A percentile compares a stretch with the other conserved stretches of the same genome.
Evolutionary conservation across 2,113 vertebrate species (phyloP).

Genomic region (Varanus komodoensis): DNA sequence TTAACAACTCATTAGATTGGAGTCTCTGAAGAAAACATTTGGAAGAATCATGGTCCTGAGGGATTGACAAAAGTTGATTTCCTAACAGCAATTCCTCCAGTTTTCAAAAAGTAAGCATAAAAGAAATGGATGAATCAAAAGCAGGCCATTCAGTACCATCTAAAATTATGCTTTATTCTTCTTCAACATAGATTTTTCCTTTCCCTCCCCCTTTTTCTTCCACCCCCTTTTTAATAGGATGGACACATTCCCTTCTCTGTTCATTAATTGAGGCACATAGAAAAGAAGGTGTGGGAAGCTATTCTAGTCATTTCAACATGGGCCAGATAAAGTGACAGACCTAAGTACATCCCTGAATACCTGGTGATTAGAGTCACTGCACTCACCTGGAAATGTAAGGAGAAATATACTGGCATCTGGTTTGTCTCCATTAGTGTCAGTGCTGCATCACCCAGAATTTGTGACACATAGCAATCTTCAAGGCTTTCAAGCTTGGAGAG

Average conservation of each 20-base stretch:
- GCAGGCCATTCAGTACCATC: background rate
- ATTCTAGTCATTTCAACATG: background rate
- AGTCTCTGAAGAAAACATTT: background rate
- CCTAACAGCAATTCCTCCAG: background rate
- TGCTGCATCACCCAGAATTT: background rate
- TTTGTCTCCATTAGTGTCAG: background rate
- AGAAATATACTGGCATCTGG: background rate
- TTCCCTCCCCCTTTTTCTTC: too few relatives aligned
- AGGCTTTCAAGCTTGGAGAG: background rate
- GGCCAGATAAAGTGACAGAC: background rate
- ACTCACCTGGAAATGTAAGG: background rate
- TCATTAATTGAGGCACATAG: background rate
- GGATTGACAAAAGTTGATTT: background rate
- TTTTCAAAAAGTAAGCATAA: background rate
- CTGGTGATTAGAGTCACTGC: background rate
- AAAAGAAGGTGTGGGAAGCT: background rate
- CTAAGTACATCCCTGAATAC: background rate
- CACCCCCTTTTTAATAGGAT: background rate
- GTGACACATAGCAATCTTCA: background rate
- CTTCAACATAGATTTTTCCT: background rate
- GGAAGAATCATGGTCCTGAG: background rate
- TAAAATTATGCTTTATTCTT: background rate
- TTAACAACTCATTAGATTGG: constrained; percentile 6
- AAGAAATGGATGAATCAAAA: background rate
- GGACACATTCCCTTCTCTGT: background rate